phyloP scores from a whole-genome alignment of 2,113 vertebrate genomes.

The human (Homo sapiens) region DNA sequence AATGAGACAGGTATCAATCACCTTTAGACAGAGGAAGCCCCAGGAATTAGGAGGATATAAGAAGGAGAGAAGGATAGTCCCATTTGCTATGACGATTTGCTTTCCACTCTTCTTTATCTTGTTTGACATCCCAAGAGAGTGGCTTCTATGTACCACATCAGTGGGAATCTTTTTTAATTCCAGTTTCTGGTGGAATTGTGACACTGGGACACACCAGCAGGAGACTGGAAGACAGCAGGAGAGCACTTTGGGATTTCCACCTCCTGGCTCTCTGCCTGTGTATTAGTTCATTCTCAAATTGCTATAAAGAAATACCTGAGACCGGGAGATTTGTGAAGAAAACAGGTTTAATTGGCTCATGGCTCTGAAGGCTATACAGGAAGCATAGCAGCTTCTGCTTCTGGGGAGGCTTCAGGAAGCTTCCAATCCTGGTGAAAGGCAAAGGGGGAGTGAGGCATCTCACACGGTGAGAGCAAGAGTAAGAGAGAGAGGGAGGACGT shows the following conservation, averaged over 20 bases:
- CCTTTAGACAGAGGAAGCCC: background rate
- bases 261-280: background rate
- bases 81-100: background rate
- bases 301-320: no score
- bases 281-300: no score
- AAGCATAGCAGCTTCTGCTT: no score
- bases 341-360: no score
- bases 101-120: background rate
- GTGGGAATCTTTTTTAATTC: background rate
- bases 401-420: no score
- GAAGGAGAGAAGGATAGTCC: background rate
- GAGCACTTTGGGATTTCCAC: background rate
- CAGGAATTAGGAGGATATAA: background rate
- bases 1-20: background rate
- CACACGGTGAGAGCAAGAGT: no score
- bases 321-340: no score
- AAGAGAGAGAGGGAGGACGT: no score
- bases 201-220: background rate
- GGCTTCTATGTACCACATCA: background rate
- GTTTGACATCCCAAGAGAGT: no score
- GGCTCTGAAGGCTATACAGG: no score
- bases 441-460: no score
- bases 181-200: background rate
- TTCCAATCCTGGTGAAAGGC: no score
- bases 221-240: background rate